Base-by-base conservation (phyloP, 2,888 invertebrate genomes). In the Poecilobothrus nobilitatus region DNA sequence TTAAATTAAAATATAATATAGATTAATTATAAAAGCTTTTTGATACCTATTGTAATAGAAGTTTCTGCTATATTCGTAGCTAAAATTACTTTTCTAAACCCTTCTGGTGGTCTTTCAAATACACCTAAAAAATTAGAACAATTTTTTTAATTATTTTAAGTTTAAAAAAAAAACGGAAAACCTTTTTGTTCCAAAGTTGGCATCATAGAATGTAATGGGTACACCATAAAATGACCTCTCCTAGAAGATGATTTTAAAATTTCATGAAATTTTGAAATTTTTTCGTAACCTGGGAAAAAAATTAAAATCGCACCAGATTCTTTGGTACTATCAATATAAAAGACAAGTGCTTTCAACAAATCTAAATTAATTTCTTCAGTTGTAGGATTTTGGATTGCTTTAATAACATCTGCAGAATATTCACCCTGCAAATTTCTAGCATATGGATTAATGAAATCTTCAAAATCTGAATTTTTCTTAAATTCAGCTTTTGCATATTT, bases 41-140 rank as follows among this genome's bases (percentile, higher is more conserved):
- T 18, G 18, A 18, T 53, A 53, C 53, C 53, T 72, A 97, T 94
- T 5, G 97, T 97, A 70, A 97, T 94, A 21, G 95, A 95, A 0
- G 96, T 96, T 83, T 97, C 97, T 0, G 97, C 96, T 72, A 97
- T 94, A 74, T 91, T 93, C 0, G 97, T 97, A 0, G 97, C 89
- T 66, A 97, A 83, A 66, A 97, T 90, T 69, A 97, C 92, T 83
- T 95, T 95, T 9, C 94, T 84, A 15, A 88, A 80, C 62, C 87
- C 85, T 0, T 74, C 68, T 0, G 89, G 89, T 0, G 95, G 91
- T 66, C 85, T 84, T 12, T 87, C 81, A 77, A 97, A 97, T 0
- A 81, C 77, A 7, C 73, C 63, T 63, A 63, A 27, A 63, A 18
- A 33, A 15, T 27, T 20, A 20, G 10, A 21, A 61, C n/a, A 18